Conservation (phyloP, 2,113 vertebrate genomes). For the Arvicanthis niloticus region DNA sequence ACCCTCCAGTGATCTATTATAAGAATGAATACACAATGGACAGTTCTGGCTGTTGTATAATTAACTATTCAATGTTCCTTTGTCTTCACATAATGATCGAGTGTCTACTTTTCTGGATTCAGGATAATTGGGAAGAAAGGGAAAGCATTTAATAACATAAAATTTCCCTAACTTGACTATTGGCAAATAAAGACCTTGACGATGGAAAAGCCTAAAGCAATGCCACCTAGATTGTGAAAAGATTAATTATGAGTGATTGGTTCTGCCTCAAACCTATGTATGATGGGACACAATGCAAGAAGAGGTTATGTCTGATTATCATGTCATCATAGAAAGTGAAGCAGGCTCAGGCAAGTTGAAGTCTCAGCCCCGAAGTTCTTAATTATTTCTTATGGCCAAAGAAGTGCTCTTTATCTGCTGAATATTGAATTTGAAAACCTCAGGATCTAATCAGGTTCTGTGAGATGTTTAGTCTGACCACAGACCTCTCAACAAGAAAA, state of each 20-base stretch:
- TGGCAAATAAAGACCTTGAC: constrained; percentile 34
- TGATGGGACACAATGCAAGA: neutral
- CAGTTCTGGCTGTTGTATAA: constrained; percentile 65
- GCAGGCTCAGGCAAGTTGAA: neutral
- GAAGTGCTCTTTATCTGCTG: constrained; percentile 26
- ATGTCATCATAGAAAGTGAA: neutral
- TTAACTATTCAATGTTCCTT: constrained; percentile 60
- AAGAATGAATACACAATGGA: constrained; percentile 64
- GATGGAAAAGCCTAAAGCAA: constrained; percentile 50
- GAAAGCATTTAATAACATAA: constrained; percentile 55
- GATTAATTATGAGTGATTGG: constrained; percentile 50
- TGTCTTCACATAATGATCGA: constrained; percentile 62
- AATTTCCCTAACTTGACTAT: constrained; percentile 8
- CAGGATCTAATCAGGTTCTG: constrained; percentile 71
- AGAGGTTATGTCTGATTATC: constrained; percentile 39
- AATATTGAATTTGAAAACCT: constrained; percentile 73
- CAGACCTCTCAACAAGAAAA: constrained; percentile 79
- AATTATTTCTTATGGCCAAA: constrained; percentile 68
- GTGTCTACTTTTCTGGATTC: constrained; percentile 54
- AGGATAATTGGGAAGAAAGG: constrained; percentile 54
- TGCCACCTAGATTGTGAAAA: constrained; percentile 58
- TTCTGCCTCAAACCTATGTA: neutral
- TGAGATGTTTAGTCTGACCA: constrained; percentile 69
- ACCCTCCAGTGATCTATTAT: neutral
- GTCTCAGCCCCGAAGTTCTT: constrained; percentile 45